phyloP scores from a whole-genome alignment of 1,140 invertebrate species.

The Hyles euphorbiae region DNA sequence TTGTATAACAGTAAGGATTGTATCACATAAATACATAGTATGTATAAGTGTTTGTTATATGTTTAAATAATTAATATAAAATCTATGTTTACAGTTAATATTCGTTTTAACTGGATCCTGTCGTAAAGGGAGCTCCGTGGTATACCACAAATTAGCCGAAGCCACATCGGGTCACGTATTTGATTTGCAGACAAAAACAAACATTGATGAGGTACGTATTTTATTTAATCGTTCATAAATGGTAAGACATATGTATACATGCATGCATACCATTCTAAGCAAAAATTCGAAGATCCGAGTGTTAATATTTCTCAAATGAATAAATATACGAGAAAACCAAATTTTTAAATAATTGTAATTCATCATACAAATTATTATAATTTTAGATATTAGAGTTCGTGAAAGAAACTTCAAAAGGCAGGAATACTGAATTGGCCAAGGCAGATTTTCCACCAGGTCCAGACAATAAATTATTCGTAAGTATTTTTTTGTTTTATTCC shows the following conservation, averaged over 20 bases:
- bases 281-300: too few relatives aligned
- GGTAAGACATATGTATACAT: too few relatives aligned
- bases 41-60: too few relatives aligned
- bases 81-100: conserved; percentile 35
- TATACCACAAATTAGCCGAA: conserved; percentile 33
- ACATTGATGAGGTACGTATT: conserved; percentile 33
- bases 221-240: not conserved
- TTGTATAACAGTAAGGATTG: too few relatives aligned
- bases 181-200: conserved; percentile 26
- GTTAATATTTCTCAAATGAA: too few relatives aligned
- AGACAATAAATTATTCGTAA: too few relatives aligned
- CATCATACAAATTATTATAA: not conserved
- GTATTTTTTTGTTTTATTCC: too few relatives aligned
- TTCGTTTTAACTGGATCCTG: conserved; percentile 45
- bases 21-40: too few relatives aligned
- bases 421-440: conserved; percentile 21
- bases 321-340: too few relatives aligned
- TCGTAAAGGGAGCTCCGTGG: conserved; percentile 4
- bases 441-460: conserved; percentile 18
- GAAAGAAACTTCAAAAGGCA: conserved; percentile 23
- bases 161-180: conserved; percentile 47
- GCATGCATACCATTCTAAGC: too few relatives aligned
- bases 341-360: too few relatives aligned
- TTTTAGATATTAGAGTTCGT: conserved; percentile 39
- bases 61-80: too few relatives aligned